Conservation (phyloP, 1,140 invertebrate species). For the Heterodera carotae region DNA sequence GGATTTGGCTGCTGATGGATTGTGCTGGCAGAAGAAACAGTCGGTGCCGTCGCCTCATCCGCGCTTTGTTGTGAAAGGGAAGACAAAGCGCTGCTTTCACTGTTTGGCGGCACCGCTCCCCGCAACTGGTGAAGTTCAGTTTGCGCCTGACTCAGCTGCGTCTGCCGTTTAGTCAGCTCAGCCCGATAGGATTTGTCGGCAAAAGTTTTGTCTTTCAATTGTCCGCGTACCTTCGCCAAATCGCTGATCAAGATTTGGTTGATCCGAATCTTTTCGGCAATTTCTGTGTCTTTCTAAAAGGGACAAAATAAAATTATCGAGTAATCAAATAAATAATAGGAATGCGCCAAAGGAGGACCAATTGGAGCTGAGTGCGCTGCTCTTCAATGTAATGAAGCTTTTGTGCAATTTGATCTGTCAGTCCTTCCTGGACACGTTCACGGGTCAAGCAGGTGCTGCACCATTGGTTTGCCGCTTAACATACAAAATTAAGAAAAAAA, state of each 20-base stretch:
- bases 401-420: conserved; percentile 12
- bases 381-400: neutral
- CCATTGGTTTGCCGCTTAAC: conserved; percentile 26
- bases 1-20: neutral
- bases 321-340: conserved; percentile 1
- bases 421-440: conserved; percentile 12
- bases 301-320: neutral
- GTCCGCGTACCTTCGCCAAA: neutral
- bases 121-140: neutral
- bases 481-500: too few species aligned
- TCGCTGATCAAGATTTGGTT: neutral
- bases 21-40: neutral
- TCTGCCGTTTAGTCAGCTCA: neutral
- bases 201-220: neutral
- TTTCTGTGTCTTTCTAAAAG: neutral
- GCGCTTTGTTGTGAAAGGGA: too few species aligned
- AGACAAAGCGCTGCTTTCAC: neutral
- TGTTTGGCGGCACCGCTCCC: neutral
- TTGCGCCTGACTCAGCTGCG: neutral
- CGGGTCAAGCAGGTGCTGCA: conserved; percentile 18
- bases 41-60: neutral
- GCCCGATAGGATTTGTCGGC: neutral
- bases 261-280: neutral
- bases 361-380: neutral
- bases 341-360: neutral